phyloP scores from a whole-genome alignment of 2,888 invertebrate species.

The Drosophila emarginata region DNA sequence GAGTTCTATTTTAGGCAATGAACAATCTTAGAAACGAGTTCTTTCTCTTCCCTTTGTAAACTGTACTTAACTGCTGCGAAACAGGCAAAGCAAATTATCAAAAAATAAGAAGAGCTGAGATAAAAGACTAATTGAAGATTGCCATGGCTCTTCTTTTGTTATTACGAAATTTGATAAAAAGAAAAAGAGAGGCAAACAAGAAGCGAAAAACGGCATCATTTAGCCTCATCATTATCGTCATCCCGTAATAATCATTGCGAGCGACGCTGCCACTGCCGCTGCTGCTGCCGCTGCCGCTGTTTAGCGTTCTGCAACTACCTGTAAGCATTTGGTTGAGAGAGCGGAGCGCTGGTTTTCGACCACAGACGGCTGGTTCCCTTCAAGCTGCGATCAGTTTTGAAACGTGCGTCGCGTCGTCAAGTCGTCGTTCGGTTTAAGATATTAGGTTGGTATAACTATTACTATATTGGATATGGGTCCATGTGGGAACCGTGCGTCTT shows the following conservation, averaged over 20 bases:
- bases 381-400: slow-evolving; percentile 63
- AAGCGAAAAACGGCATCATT: slow-evolving; percentile 24
- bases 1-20: neutral
- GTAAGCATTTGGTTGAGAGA: slow-evolving; percentile 7
- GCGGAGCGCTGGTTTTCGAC: slow-evolving; percentile 17
- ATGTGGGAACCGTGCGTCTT: slow-evolving; percentile 15
- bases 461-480: neutral
- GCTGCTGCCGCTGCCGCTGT: too few relatives aligned
- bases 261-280: too few relatives aligned
- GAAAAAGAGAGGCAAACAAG: slow-evolving; percentile 12
- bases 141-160: slow-evolving; percentile 7
- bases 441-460: neutral
- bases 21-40: neutral
- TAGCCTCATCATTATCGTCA: slow-evolving; percentile 1
- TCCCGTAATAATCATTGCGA: neutral
- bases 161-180: slow-evolving; percentile 31
- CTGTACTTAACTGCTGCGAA: slow-evolving; percentile 24
- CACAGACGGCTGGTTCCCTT: neutral
- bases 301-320: slow-evolving; percentile 32
- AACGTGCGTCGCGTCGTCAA: slow-evolving; percentile 47
- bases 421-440: slow-evolving; percentile 56
- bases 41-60: slow-evolving; percentile 2
- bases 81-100: slow-evolving; percentile 30
- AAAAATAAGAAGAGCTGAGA: slow-evolving; percentile 40
- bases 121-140: slow-evolving; percentile 58